Conservation (phyloP, 2,113 vertebrate genomes). For the Sclerurus mexicanus region DNA sequence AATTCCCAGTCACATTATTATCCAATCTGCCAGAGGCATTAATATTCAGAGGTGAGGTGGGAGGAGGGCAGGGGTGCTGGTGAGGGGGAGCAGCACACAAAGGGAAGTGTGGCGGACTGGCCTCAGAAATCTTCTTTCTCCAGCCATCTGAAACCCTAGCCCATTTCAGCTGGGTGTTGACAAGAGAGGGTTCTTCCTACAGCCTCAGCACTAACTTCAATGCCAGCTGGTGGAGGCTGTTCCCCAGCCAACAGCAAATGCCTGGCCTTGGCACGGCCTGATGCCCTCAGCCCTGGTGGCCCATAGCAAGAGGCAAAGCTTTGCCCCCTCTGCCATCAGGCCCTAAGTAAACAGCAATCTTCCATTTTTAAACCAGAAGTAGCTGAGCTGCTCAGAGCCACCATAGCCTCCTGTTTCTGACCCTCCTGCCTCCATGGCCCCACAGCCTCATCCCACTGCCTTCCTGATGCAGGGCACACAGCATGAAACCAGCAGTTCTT, state of each 20-base stretch:
- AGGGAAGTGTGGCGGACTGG: background rate
- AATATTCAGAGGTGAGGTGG: constrained; percentile 70
- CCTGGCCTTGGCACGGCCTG: background rate
- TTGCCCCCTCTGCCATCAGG: background rate
- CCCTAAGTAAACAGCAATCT: constrained; percentile 8
- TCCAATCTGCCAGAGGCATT: constrained; percentile 74
- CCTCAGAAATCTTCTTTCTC: constrained; percentile 36
- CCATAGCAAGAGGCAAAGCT: background rate
- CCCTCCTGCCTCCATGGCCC: background rate
- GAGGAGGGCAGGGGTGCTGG: constrained; percentile 55
- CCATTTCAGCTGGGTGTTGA: background rate
- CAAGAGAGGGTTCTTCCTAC: background rate
- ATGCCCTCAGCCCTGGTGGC: background rate
- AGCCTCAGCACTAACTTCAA: background rate
- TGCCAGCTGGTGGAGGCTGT: background rate
- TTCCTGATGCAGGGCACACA: background rate
- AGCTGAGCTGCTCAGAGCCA: background rate
- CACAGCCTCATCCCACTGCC: rapidly evolving
- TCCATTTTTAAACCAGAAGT: background rate
- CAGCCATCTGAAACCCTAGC: background rate
- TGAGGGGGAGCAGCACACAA: constrained; percentile 19
- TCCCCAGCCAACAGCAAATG: background rate
- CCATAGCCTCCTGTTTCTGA: background rate
- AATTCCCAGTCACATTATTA: constrained; percentile 79
- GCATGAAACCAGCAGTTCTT: background rate